These are phyloP conservation scores for Melanargia galathea DNA, from an alignment of 2,888 invertebrate species.

Conservation along the genomic window DNA sequence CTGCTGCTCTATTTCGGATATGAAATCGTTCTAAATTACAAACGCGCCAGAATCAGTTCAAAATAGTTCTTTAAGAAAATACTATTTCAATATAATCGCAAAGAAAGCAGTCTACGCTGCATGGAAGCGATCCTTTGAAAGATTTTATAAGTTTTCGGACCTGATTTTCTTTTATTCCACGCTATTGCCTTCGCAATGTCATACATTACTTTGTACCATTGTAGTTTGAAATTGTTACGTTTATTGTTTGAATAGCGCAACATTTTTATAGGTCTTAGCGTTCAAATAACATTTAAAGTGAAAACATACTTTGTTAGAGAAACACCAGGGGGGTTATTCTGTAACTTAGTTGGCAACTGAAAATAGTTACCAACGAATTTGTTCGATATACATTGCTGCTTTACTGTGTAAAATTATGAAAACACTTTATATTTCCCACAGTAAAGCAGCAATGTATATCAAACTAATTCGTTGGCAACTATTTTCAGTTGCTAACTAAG, in stretches of 20 bases:
- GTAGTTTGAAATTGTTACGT: conserved; percentile 15
- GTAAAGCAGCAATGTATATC: too few relatives aligned
- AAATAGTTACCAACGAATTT: too few relatives aligned
- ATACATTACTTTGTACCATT: conserved; percentile 19
- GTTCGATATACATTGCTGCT: too few relatives aligned
- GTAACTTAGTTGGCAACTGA: too few relatives aligned
- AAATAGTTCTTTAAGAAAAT: conserved; percentile 11
- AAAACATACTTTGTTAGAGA: conserved; percentile 1
- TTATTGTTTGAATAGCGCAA: conserved; percentile 18
- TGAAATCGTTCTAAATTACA: background rate
- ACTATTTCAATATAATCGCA: conserved; percentile 13
- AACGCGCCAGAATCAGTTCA: background rate
- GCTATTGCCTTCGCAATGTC: conserved; percentile 28
- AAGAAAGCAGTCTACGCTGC: conserved; percentile 8
- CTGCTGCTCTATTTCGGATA: too few relatives aligned
- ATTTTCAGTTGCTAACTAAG: too few relatives aligned
- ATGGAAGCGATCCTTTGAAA: conserved; percentile 47
- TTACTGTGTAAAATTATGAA: too few relatives aligned
- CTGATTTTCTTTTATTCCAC: conserved; percentile 45
- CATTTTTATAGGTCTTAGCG: background rate
- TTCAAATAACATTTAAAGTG: background rate
- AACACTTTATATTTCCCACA: too few relatives aligned
- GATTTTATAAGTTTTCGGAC: conserved; percentile 53
- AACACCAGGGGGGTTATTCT: too few relatives aligned
- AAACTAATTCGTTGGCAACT: too few relatives aligned